Base-by-base conservation (phyloP, 2,888 invertebrate genomes). In the Synergus gifuensis region DNA sequence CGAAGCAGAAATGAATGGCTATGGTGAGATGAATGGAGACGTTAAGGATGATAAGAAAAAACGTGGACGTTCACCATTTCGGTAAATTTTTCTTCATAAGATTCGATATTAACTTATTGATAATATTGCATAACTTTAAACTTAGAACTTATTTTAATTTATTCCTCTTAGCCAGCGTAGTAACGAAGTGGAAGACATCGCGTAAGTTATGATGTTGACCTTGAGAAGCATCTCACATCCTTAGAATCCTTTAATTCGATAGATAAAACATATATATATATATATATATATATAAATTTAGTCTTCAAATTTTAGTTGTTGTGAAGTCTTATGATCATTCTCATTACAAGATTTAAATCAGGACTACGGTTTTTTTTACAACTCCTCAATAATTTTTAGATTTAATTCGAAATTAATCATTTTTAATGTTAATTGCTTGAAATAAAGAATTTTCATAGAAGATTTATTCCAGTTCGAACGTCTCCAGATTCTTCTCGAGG, bases 51-150 rank as follows among this genome's bases (percentile, higher is more conserved):
- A 96, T 81, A 96, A 96, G 90, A 96, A 96, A 92, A 95, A 96
- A 89, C 93, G 98, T 12, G 98, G 98, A 77, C 95, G 98, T 84
- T 98, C 98, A 60, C 98, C 98, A 22, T 98, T 99, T 92, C 96
- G 96, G 95, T 96, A 91, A 93, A 92, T 22, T n/a, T 73, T 18
- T 1, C 4, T 18, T 14, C 7, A 8, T 5, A 49, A 4, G 1
- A 62, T 54, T 54, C 66, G 1, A 40, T 8, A 42, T 54, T 46
- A 36, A 54, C 11, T 36, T n/a, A 66, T 63, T 44, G 77, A 67
- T 77, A 8, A 46, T 76, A 22, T 63, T 16, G 1, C 18, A 46
- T n/a, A 79, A 40, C 44, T 54, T 28, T n/a, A 14, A 49, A 49
- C n/a, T 18, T n/a, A 12, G 36, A 40, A 42, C 22, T 66, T 73